A percentile compares a stretch with the other conserved stretches of the same genome.
These are phyloP conservation scores for Cataglyphis livida DNA, from an alignment of 2,888 invertebrate species.

Conservation along the genomic window DNA sequence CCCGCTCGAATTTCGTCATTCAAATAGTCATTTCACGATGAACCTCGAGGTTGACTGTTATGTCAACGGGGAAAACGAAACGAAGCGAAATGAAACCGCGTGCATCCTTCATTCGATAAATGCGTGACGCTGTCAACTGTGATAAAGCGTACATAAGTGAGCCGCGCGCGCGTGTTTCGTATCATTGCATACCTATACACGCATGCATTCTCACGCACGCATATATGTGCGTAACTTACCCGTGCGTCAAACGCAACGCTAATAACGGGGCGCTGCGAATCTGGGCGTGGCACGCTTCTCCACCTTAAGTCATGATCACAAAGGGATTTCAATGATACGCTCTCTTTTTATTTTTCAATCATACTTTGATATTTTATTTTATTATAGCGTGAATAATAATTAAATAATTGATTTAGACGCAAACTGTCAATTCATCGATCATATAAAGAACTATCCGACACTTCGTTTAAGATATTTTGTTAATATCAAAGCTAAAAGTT, in stretches of 20 bases:
- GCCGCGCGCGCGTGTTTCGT: background rate
- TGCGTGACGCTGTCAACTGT: conserved; percentile 31
- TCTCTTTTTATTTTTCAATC: background rate
- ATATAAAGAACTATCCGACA: background rate
- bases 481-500: background rate
- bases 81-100: conserved; percentile 38
- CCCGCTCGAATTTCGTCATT: background rate
- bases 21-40: conserved; percentile 10
- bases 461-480: background rate
- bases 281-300: conserved; percentile 74
- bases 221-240: conserved; percentile 3
- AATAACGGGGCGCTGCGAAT: conserved; percentile 69
- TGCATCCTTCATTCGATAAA: conserved; percentile 51
- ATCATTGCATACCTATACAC: conserved; percentile 16
- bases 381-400: background rate
- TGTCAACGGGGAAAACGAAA: conserved; percentile 39
- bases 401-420: background rate
- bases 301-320: conserved; percentile 30
- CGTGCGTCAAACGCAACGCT: conserved; percentile 28
- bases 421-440: background rate
- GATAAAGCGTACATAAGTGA: background rate
- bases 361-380: background rate
- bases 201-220: background rate
- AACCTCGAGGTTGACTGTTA: conserved; percentile 25
- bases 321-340: background rate